Evolutionary conservation across 1,140 invertebrate genomes (phyloP), one percentile per base, ranked within the genome.

Genomic region (Ostrea edulis): DNA sequence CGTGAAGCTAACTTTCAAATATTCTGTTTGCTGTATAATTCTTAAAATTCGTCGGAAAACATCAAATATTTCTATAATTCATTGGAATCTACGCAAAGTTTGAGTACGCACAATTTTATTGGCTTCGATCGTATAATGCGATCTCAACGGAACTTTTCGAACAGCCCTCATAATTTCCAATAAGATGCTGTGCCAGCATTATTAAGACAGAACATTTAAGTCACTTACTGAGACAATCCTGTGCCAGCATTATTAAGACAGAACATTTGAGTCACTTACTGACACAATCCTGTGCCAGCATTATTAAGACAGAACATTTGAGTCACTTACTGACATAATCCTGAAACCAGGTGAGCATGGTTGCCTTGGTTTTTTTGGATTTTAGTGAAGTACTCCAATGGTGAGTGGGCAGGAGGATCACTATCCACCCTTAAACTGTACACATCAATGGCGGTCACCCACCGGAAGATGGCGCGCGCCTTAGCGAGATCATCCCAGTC

Each of bases 271-370:
- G n/a, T n/a, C n/a, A n/a, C n/a, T 54, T 58, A 2, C 14, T 17
- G 20, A 1, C 14, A 58, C 14, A 4, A 12, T 58, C 0, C 20
- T 58, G n/a, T n/a, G n/a, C n/a, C n/a, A n/a, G n/a, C n/a, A n/a
- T 12, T 12, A 22, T 77, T 25, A 12, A 44, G 7, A 44, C 29
- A 25, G 29, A 5, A 58, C n/a, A 20, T 62, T n/a, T 20, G 2
- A 44, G 1, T 51, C 52, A 92, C 93, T 93, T 91, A 94, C 94
- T 93, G 92, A 88, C 93, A 93, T 5, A 94, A 84, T 17, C 91
- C 92, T 11, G 91, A 91, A n/a, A 94, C 91, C 20, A 94, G 90
- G 90, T 94, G 92, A 17, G 93, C 94, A 84, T 94, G 92, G 89
- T 93, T 93, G 8, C 92, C 93, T 89, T 87, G 87, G 83, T 93